These are phyloP conservation scores for Aleiodes testaceus DNA, from an alignment of 2,888 invertebrate species.

Conservation along the genomic window DNA sequence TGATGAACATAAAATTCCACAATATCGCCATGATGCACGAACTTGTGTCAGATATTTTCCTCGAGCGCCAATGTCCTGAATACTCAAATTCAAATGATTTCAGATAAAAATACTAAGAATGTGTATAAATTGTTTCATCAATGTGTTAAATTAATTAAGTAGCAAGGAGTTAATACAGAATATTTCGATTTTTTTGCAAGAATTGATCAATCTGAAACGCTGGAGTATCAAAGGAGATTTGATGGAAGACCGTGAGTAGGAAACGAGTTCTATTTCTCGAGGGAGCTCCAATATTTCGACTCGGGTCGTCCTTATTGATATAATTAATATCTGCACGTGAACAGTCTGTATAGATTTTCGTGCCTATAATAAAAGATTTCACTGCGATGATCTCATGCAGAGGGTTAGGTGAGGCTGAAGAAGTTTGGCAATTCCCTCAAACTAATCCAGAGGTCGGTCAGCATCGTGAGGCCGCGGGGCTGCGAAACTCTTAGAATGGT, in stretches of 20 bases:
- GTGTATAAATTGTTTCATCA: too few species aligned
- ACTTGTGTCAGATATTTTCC: slow-evolving; percentile 6
- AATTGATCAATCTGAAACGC: too few species aligned
- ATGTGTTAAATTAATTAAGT: too few species aligned
- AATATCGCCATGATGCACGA: too few species aligned
- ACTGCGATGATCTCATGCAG: slow-evolving; percentile 34
- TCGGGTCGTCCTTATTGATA: background rate
- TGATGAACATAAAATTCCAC: background rate
- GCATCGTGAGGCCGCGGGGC: slow-evolving; percentile 70
- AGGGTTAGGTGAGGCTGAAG: slow-evolving; percentile 60
- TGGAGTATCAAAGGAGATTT: too few species aligned
- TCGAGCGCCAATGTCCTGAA: slow-evolving; percentile 16
- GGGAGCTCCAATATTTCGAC: too few species aligned
- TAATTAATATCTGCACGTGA: slow-evolving; percentile 4
- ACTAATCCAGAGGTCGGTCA: slow-evolving; percentile 72
- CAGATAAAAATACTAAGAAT: too few species aligned
- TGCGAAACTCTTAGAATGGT: slow-evolving; percentile 53
- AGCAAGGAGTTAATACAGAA: too few species aligned
- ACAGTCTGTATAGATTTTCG: background rate
- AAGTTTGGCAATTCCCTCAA: slow-evolving; percentile 73
- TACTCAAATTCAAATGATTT: too few species aligned
- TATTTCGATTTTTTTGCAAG: too few species aligned
- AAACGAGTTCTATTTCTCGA: too few species aligned
- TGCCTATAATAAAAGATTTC: slow-evolving; percentile 67
- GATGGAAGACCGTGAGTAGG: too few species aligned